Evolutionary conservation across 2,113 vertebrate genomes (phyloP).

Genomic region (Athene cunicularia): DNA sequence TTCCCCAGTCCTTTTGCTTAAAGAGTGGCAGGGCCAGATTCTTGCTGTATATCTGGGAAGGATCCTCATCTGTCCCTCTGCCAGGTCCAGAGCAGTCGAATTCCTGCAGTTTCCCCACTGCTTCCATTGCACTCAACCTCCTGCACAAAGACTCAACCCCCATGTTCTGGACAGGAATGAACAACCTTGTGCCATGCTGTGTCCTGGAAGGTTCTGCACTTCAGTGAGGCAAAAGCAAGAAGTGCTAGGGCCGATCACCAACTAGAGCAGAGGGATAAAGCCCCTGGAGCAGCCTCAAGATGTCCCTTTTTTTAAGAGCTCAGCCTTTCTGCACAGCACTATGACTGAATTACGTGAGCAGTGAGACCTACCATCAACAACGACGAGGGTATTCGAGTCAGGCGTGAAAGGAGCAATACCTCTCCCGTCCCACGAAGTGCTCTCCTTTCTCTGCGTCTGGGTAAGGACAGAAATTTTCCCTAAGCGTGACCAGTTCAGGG

Average conservation of each 20-base stretch:
- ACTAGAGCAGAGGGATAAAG: not conserved
- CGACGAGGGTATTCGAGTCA: conserved; percentile 67
- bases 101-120: not conserved
- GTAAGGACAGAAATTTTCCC: not conserved
- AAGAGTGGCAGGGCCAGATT: not conserved
- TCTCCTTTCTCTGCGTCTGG: conserved; percentile 44
- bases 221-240: not conserved
- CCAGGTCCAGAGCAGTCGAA: not conserved
- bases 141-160: not conserved
- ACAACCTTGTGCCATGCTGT: not conserved
- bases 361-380: conserved; percentile 61
- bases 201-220: not conserved
- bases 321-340: not conserved
- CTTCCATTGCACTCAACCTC: not conserved
- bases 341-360: accelerated
- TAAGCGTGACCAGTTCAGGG: not conserved
- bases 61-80: not conserved
- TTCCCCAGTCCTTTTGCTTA: not conserved
- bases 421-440: conserved; percentile 37
- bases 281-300: not conserved
- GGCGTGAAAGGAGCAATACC: conserved; percentile 77
- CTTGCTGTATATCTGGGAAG: not conserved
- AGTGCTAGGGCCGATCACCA: accelerated
- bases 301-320: not conserved
- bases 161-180: accelerated